These are phyloP conservation scores for Medauroidea extradentata DNA, from an alignment of 1,140 invertebrate species.

Conservation along the genomic window DNA sequence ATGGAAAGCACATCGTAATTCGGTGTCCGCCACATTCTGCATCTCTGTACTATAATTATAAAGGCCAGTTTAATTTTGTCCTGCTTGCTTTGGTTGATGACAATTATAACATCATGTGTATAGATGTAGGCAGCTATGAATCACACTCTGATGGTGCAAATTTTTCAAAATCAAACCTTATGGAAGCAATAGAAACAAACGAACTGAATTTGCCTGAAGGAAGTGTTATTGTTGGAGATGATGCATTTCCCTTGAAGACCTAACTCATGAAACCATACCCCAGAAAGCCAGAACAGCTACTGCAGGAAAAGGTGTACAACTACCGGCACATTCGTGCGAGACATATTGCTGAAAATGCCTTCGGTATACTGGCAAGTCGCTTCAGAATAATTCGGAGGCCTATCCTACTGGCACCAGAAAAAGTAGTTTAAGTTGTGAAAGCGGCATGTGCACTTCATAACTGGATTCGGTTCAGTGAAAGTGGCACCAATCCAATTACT, in stretches of 20 bases:
- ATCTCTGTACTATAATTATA: constrained; percentile 42
- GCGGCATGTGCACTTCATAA: no score
- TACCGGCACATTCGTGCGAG: constrained; percentile 39
- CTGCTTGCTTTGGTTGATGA: constrained; percentile 27
- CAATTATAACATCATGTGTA: constrained; percentile 19
- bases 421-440: no score
- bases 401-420: background rate
- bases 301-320: constrained; percentile 40
- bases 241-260: constrained; percentile 43
- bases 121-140: constrained; percentile 1
- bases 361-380: constrained; percentile 30
- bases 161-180: no score
- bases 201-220: no score
- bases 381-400: constrained; percentile 15
- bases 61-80: constrained; percentile 35
- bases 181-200: no score
- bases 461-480: no score
- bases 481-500: no score
- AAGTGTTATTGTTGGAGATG: constrained; percentile 43
- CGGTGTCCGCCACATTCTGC: constrained; percentile 27
- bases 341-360: constrained; percentile 37
- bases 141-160: no score
- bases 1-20: constrained; percentile 39
- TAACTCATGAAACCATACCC: constrained; percentile 46
- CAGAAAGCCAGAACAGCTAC: constrained; percentile 25